Conservation (phyloP, 2,797 vertebrate genomes). For the Lagodon rhomboides region DNA sequence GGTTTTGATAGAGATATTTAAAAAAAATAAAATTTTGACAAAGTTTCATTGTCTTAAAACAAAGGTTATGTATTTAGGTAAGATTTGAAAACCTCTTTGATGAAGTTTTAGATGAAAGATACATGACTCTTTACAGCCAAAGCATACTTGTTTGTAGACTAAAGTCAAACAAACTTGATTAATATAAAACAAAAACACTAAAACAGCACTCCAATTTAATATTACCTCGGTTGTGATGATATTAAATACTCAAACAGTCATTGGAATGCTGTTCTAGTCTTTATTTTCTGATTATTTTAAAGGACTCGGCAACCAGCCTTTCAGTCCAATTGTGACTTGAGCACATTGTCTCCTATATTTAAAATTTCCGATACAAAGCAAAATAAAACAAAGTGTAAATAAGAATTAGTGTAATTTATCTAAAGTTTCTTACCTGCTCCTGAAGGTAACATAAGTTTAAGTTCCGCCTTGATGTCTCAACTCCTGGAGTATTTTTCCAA, state of each 20-base stretch:
- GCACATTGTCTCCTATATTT: too few relatives aligned
- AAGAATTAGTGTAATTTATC: not conserved
- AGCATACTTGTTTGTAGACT: not conserved
- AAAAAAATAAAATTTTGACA: not conserved
- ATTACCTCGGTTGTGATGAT: too few relatives aligned
- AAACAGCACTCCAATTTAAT: too few relatives aligned
- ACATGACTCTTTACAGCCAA: not conserved
- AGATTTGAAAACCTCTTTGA: not conserved
- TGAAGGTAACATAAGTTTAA: not conserved
- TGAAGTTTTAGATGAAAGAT: not conserved
- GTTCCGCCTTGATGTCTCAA: conserved; percentile 19
- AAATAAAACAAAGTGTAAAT: not conserved
- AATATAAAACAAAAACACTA: not conserved
- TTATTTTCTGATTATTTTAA: too few relatives aligned
- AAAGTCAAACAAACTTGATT: not conserved
- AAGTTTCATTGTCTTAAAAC: not conserved
- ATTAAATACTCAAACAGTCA: too few relatives aligned
- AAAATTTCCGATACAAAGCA: too few relatives aligned
- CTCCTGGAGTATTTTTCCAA: conserved; percentile 29
- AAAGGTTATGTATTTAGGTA: not conserved
- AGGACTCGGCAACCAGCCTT: too few relatives aligned
- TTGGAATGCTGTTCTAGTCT: too few relatives aligned
- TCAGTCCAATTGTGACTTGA: too few relatives aligned
- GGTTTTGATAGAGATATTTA: not conserved
- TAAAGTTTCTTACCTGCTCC: conserved; percentile 69